Evolutionary conservation across 1,140 invertebrate species (phyloP), one percentile per base, ranked within the genome.

Genomic region (Ostrea denselamellosa): DNA sequence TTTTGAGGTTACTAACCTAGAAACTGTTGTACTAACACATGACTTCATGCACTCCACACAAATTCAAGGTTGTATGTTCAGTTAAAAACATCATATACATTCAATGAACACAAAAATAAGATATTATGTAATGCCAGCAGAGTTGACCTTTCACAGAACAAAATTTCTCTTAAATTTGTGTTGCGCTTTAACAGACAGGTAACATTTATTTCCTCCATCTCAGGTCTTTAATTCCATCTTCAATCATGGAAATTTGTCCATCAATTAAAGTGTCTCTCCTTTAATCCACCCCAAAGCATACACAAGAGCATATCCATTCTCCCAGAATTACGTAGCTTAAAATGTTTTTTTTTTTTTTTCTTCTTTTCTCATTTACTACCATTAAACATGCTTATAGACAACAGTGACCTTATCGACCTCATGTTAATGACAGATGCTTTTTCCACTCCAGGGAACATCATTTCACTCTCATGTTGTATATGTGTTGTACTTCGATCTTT

Each of bases 201-300:
- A 44, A 44, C 34, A 44, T 44, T 44, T 44, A 44, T 44, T 44
- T 44, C 34, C 34, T 44, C 34, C 2, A 44, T 44, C 5, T 44
- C 5, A 44, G 34, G 5, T 44, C 34, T 44, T 44, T 44, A 44
- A 44, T 44, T 44, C 34, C 34, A 44, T 44, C 34, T 5, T 44
- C 34, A 44, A 44, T 44, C 34, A 44, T 44, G 34, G 19, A 58
- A 62, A 19, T 62, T 62, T 62, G n/a, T 62, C 68, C 14, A 77
- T 77, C 68, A 77, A 77, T 77, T 77, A 28, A 77, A 77, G n/a
- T 77, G 22, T 77, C 28, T 77, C 28, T 77, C 68, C 68, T 77
- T 77, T 77, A 28, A 77, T 77, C 68, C 14, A 28, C 68, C 68
- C 34, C 68, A 28, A 77, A 77, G 14, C 7, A 34, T 34, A 25